Evolutionary conservation across 35 echinoderm and acorn worm species (phyloP).

Genomic region (Patiria miniata): DNA sequence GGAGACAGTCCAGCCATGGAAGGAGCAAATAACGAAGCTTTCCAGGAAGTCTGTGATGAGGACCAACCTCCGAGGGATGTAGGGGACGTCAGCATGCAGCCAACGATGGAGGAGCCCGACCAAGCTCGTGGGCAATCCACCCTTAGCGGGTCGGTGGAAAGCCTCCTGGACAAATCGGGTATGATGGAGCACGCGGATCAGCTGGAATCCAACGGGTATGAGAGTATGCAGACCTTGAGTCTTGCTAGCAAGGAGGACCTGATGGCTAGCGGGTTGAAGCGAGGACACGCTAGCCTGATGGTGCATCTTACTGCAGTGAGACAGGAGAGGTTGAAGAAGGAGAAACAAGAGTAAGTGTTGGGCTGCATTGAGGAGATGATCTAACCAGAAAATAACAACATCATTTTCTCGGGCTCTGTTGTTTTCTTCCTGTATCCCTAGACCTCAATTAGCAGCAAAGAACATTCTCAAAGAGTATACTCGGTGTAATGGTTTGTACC

Average conservation of each 20-base stretch:
- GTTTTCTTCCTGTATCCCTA: no score
- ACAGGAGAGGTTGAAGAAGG: neutral
- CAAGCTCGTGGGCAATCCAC: neutral
- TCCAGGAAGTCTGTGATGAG: neutral
- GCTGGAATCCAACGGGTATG: neutral
- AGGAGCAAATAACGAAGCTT: neutral
- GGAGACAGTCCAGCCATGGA: neutral
- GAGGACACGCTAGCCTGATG: neutral
- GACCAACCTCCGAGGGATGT: neutral
- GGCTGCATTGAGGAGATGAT: neutral
- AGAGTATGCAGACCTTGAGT: neutral
- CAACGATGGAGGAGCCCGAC: neutral
- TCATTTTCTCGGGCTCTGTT: no score
- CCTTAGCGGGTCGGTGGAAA: neutral
- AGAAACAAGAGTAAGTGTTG: constrained; percentile 13
- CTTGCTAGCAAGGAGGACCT: constrained; percentile 15
- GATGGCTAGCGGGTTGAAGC: neutral
- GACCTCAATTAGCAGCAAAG: no score
- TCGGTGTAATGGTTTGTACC: no score
- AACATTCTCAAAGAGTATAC: no score
- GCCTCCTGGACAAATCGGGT: neutral
- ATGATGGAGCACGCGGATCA: neutral
- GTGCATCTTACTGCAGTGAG: neutral
- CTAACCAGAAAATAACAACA: no score
- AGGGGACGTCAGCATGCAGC: neutral